A percentile compares a stretch with the other conserved stretches of the same genome.
Evolutionary conservation across 1,140 invertebrate genomes (phyloP).

Genomic region (Goniozus legneri): DNA sequence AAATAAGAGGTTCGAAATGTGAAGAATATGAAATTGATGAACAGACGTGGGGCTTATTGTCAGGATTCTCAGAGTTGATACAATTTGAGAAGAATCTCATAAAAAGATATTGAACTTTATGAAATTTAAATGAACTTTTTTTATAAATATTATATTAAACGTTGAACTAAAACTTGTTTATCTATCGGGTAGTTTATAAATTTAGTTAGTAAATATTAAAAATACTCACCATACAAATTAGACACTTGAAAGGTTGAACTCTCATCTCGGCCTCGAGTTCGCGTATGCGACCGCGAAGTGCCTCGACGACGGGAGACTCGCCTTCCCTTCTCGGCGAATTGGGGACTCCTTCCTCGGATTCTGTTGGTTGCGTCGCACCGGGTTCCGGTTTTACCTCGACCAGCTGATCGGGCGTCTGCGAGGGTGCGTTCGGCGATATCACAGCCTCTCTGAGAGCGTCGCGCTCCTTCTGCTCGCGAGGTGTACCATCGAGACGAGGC

Average conservation of each 20-base stretch:
- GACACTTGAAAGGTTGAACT: slow-evolving; percentile 69
- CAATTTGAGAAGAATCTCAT: no score
- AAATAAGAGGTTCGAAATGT: slow-evolving; percentile 7
- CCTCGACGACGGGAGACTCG: slow-evolving; percentile 68
- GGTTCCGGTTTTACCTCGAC: slow-evolving; percentile 52
- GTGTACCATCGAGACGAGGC: slow-evolving; percentile 56
- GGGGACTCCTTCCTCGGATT: slow-evolving; percentile 46
- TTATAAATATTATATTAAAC: no score
- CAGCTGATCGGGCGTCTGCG: slow-evolving; percentile 26
- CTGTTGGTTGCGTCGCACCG: slow-evolving; percentile 38
- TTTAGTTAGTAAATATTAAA: background rate
- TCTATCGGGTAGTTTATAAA: no score
- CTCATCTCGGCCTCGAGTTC: slow-evolving; percentile 64
- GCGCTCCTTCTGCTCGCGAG: slow-evolving; percentile 58
- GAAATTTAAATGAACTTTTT: no score
- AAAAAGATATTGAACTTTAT: no score
- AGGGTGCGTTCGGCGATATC: slow-evolving; percentile 48
- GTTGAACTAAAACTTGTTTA: no score
- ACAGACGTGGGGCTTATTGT: background rate
- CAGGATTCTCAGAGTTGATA: no score
- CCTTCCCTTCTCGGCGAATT: slow-evolving; percentile 51
- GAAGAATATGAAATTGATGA: background rate
- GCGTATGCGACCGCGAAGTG: slow-evolving; percentile 66
- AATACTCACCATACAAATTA: slow-evolving; percentile 79
- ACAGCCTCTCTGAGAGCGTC: slow-evolving; percentile 62